Percentiles rank a stretch among this genome's conserved stretches.
Evolutionary conservation across 2,113 vertebrate species (phyloP).

Genomic region (Callospermophilus lateralis): DNA sequence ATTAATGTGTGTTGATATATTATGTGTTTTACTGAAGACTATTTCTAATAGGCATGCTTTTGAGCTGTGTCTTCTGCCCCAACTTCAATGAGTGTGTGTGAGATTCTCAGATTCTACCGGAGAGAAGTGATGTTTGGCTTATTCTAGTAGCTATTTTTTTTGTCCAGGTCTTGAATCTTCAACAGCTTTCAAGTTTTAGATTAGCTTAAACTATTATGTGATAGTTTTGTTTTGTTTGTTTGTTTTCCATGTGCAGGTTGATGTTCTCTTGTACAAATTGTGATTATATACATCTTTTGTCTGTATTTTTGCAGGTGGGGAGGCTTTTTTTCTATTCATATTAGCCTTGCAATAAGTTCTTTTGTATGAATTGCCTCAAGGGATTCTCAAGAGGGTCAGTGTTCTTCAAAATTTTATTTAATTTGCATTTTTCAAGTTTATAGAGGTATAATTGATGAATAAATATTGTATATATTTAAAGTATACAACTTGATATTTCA

Average conservation of each 20-base stretch:
- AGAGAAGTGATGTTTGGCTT: not conserved
- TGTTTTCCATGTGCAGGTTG: not conserved
- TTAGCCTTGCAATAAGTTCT: not conserved
- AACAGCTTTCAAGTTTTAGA: not conserved
- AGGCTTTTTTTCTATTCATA: not conserved
- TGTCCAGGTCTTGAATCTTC: not conserved
- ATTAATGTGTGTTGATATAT: not conserved
- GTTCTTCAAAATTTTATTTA: not conserved
- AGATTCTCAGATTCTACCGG: not conserved
- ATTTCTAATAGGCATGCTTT: not conserved
- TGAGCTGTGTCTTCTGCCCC: not conserved
- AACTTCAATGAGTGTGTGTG: rapidly evolving
- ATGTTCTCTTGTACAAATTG: not conserved
- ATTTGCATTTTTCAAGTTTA: not conserved
- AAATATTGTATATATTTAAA: not conserved
- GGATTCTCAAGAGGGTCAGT: not conserved
- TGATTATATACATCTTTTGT: not conserved
- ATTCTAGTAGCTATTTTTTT: not conserved
- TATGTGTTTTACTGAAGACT: not conserved
- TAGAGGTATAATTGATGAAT: not conserved
- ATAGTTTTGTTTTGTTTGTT: not conserved
- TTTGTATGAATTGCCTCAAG: not conserved
- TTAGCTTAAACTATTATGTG: not conserved
- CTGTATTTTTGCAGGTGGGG: not conserved
- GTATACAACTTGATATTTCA: too few relatives aligned